Evolutionary conservation across 2,797 vertebrate genomes (phyloP).

Genomic region (Labroides dimidiatus): DNA sequence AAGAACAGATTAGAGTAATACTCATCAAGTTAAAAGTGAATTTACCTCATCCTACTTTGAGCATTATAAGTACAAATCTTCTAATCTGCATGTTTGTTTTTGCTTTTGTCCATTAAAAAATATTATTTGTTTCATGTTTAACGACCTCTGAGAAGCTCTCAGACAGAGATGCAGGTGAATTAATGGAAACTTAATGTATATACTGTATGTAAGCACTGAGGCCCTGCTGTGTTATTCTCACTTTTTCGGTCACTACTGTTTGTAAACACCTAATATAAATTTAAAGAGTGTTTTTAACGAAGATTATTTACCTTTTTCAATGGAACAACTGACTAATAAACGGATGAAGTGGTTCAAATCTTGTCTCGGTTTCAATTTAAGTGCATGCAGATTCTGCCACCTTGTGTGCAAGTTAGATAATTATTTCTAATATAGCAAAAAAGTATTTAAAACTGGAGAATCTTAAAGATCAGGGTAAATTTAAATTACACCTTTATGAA

Average conservation of each 20-base stretch:
- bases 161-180: constrained; percentile 13
- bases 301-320: constrained; percentile 42
- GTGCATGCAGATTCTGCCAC: neutral
- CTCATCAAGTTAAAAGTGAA: constrained; percentile 24
- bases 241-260: constrained; percentile 37
- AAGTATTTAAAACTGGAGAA: neutral
- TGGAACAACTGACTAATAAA: constrained; percentile 82
- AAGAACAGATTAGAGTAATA: constrained; percentile 2
- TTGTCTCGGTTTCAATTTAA: neutral
- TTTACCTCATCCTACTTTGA: constrained; percentile 13
- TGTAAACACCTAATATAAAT: constrained; percentile 45
- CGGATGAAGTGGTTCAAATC: constrained; percentile 75
- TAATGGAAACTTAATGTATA: constrained; percentile 65
- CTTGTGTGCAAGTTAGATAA: too few relatives aligned
- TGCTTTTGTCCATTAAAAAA: constrained; percentile 28
- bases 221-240: constrained; percentile 36
- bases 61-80: constrained; percentile 2
- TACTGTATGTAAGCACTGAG: constrained; percentile 67
- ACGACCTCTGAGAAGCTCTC: constrained; percentile 17
- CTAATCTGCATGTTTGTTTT: constrained; percentile 29
- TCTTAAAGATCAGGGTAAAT: too few relatives aligned
- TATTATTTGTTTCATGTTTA: constrained; percentile 17
- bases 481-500: too few relatives aligned
- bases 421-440: too few relatives aligned
- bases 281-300: constrained; percentile 64